phyloP scores from a whole-genome alignment of 2,888 invertebrate genomes.

The Drosophila nigricruria region DNA sequence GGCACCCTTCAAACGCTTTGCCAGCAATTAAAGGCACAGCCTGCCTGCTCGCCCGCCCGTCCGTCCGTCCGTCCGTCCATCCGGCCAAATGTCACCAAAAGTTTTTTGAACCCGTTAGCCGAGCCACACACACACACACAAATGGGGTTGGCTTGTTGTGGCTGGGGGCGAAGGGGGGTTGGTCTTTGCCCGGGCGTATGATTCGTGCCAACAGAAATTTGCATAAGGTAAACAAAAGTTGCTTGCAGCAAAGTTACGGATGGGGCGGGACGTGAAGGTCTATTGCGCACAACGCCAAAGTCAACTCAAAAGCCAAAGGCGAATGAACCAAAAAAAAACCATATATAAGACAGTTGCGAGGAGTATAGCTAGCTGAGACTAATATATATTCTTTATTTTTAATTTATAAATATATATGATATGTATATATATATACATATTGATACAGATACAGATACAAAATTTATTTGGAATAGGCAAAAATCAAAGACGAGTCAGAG shows the following conservation, averaged over 20 bases:
- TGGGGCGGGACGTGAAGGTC: background rate
- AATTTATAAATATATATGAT: too few species aligned
- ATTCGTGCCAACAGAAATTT: constrained; percentile 52
- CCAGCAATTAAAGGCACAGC: constrained; percentile 64
- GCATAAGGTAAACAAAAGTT: constrained; percentile 62
- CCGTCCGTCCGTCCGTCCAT: constrained; percentile 55
- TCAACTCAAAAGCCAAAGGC: constrained; percentile 28
- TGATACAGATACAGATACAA: too few species aligned
- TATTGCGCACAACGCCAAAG: constrained; percentile 2
- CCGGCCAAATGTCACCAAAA: constrained; percentile 78
- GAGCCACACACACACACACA: background rate
- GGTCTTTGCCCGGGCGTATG: constrained; percentile 11
- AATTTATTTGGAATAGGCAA: too few species aligned
- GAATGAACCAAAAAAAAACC: constrained; percentile 46
- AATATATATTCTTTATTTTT: background rate
- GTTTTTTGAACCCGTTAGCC: constrained; percentile 72
- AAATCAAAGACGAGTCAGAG: too few species aligned
- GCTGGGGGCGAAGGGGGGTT: constrained; percentile 7
- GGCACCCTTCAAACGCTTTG: constrained; percentile 23
- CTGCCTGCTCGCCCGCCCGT: constrained; percentile 18
- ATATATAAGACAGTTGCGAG: background rate
- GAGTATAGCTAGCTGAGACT: background rate
- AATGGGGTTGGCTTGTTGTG: constrained; percentile 5
- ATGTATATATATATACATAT: too few species aligned
- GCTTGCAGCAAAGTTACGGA: background rate